Percentiles rank a stretch among this genome's conserved stretches.
These are phyloP conservation scores for Rotaria magnacalcarata DNA, from an alignment of 2,888 invertebrate genomes.

Conservation along the genomic window DNA sequence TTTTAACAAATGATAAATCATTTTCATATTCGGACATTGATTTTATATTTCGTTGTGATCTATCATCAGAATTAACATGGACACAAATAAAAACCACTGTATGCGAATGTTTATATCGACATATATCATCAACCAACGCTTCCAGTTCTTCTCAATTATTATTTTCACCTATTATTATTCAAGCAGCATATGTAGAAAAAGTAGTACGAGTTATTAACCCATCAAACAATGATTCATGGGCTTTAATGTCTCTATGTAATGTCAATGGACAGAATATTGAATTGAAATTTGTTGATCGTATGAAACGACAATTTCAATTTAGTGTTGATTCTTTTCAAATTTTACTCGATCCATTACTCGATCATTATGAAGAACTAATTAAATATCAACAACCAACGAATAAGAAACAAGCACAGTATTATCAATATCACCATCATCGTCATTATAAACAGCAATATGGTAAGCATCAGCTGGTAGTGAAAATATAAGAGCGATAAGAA, in stretches of 20 bases:
- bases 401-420: background rate
- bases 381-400: background rate
- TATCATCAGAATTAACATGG: slow-evolving; percentile 32
- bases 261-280: slow-evolving; percentile 72
- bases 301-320: slow-evolving; percentile 97
- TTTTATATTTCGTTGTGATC: slow-evolving; percentile 44
- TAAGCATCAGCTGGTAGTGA: slow-evolving; percentile 81
- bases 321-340: slow-evolving; percentile 99
- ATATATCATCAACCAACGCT: slow-evolving; percentile 8
- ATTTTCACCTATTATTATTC: slow-evolving; percentile 38
- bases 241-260: slow-evolving; percentile 43
- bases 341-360: slow-evolving; percentile 80
- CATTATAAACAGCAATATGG: slow-evolving; percentile 46
- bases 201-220: slow-evolving; percentile 36
- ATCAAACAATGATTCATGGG: slow-evolving; percentile 36
- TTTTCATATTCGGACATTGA: slow-evolving; percentile 43
- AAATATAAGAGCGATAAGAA: slow-evolving; percentile 54
- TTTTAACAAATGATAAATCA: slow-evolving; percentile 74
- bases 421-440: slow-evolving; percentile 12
- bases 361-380: slow-evolving; percentile 72
- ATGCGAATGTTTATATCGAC: slow-evolving; percentile 39
- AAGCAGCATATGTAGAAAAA: slow-evolving; percentile 45
- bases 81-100: slow-evolving; percentile 42
- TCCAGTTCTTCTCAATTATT: slow-evolving; percentile 7
- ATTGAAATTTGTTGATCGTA: slow-evolving; percentile 94